Percentiles rank a stretch among this genome's conserved stretches.
phyloP scores from a whole-genome alignment of 1,140 invertebrate genomes.

The Samia ricini region DNA sequence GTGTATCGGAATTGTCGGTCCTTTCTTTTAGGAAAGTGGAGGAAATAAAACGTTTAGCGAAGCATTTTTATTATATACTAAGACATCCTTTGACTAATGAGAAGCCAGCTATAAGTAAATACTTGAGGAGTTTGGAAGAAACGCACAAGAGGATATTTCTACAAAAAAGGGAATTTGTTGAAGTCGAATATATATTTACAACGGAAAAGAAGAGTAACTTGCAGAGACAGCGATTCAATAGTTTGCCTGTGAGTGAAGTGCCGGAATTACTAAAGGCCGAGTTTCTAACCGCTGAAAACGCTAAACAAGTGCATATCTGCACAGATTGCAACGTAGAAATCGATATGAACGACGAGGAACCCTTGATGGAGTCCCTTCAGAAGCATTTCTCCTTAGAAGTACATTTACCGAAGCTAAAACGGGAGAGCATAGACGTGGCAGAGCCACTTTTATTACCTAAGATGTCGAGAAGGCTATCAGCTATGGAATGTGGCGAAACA shows the following conservation, averaged over 20 bases:
- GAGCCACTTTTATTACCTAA: slow-evolving; percentile 62
- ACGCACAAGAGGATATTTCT: slow-evolving; percentile 56
- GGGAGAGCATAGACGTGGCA: slow-evolving; percentile 64
- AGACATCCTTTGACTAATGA: slow-evolving; percentile 51
- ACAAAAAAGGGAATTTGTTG: slow-evolving; percentile 51
- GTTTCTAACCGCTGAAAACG: slow-evolving; percentile 44
- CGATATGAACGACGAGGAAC: slow-evolving; percentile 59
- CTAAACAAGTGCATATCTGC: slow-evolving; percentile 66
- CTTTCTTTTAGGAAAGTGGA: slow-evolving; percentile 62
- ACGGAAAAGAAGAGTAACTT: slow-evolving; percentile 67
- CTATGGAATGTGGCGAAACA: slow-evolving; percentile 55
- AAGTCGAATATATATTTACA: slow-evolving; percentile 70
- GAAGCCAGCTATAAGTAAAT: slow-evolving; percentile 38
- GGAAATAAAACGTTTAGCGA: slow-evolving; percentile 54
- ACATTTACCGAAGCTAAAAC: slow-evolving; percentile 61
- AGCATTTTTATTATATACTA: slow-evolving; percentile 55
- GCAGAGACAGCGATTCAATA: slow-evolving; percentile 66
- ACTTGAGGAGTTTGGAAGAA: slow-evolving; percentile 50
- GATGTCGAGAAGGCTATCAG: slow-evolving; percentile 62
- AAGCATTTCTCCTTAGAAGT: slow-evolving; percentile 62
- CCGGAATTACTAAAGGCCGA: slow-evolving; percentile 64
- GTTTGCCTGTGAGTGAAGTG: slow-evolving; percentile 64
- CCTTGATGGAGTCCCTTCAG: slow-evolving; percentile 65
- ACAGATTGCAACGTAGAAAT: slow-evolving; percentile 66
- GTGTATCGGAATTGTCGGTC: slow-evolving; percentile 46